These are phyloP conservation scores for Myodes glareolus DNA, from an alignment of 2,113 vertebrate species.

Conservation along the genomic window DNA sequence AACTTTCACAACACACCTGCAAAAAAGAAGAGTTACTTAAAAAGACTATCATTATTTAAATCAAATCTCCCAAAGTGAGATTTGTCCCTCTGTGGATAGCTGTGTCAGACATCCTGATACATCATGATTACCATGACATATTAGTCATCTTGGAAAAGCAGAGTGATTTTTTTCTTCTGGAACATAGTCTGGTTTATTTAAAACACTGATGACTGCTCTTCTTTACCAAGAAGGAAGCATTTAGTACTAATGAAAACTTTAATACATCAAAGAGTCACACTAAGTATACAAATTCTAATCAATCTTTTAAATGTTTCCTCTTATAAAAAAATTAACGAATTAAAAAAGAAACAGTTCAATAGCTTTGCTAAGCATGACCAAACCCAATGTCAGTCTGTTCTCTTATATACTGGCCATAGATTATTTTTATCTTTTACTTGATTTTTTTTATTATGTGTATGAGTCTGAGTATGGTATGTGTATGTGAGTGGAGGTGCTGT, in stretches of 20 bases:
- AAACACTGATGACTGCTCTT: constrained; percentile 46
- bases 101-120: background rate
- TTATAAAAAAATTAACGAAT: constrained; percentile 9
- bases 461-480: too few relatives aligned
- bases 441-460: background rate
- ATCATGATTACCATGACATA: background rate
- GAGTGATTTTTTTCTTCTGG: background rate
- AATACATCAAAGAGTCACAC: background rate
- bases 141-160: constrained; percentile 38
- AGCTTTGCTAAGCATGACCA: background rate
- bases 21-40: constrained; percentile 65
- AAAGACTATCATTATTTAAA: constrained; percentile 46
- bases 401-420: background rate
- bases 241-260: constrained; percentile 12
- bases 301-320: background rate
- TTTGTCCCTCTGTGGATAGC: background rate
- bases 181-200: constrained; percentile 63
- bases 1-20: constrained; percentile 92
- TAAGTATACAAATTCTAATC: constrained; percentile 32
- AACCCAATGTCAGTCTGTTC: background rate
- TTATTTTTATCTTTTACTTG: background rate
- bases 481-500: background rate
- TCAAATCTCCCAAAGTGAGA: background rate
- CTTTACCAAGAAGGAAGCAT: background rate
- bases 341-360: background rate